These are phyloP conservation scores for Nephrotoma flavescens DNA, from an alignment of 2,888 invertebrate species.

Conservation along the genomic window DNA sequence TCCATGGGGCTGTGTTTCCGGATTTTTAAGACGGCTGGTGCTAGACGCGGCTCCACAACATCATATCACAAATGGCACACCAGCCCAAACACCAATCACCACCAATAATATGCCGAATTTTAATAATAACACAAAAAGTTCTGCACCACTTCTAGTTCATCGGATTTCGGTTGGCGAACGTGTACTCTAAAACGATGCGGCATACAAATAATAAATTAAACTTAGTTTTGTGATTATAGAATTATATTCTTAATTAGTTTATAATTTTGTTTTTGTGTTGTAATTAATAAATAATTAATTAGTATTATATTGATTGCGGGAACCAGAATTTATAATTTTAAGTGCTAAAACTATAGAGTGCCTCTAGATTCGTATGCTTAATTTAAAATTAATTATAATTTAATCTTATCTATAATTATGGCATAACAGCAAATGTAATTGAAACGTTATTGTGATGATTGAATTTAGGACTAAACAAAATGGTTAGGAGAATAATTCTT, in stretches of 20 bases:
- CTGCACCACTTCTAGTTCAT: neutral
- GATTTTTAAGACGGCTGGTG: slow-evolving; percentile 48
- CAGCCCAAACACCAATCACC: slow-evolving; percentile 1
- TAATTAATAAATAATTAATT: neutral
- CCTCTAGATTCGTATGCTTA: neutral
- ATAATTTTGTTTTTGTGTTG: neutral
- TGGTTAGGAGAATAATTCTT: neutral
- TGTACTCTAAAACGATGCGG: slow-evolving; percentile 22
- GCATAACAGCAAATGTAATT: neutral
- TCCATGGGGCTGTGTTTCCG: slow-evolving; percentile 53
- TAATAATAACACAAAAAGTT: slow-evolving; percentile 7
- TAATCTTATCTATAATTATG: neutral
- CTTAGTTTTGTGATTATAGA: neutral
- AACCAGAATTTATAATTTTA: neutral
- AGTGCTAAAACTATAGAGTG: neutral
- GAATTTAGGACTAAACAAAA: neutral
- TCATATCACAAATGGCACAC: slow-evolving; percentile 8
- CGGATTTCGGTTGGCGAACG: slow-evolving; percentile 26
- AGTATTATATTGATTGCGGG: neutral
- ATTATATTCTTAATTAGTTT: neutral
- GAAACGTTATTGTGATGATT: neutral
- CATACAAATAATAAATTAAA: neutral
- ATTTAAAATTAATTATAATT: neutral
- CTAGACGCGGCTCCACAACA: slow-evolving; percentile 50
- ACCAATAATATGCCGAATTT: slow-evolving; percentile 2